Base-by-base conservation (phyloP, 2,797 vertebrate genomes). In the Scolopax bukidnonensis region DNA sequence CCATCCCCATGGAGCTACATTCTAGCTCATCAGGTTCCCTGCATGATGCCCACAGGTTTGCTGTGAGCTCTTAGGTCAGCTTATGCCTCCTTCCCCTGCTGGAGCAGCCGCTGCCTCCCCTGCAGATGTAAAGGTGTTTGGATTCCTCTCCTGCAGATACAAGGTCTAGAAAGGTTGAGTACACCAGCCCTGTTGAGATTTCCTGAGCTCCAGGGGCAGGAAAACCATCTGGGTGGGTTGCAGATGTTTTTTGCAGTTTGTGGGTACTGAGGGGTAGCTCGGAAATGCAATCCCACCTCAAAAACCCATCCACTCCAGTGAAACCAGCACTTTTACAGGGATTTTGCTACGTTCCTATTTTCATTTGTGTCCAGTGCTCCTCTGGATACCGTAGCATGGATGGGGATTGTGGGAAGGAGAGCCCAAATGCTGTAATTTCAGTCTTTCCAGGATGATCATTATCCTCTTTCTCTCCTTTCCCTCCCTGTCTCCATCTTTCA, bases 41-140 rank as follows among this genome's bases (percentile, higher is more conserved):
- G 17, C 14, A 6, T 1, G 1, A 57, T 0, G 23, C 25, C 45
- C 2, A 16, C 21, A 28, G 36, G 19, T n/a, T 17, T 13, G 9
- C 23, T 30, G 60, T 40, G 1, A 25, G 41, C 48, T 18, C 41
- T 0, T 5, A 33, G 51, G 14, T n/a, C 1, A 3, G 24, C 77
- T 59, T 5, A 1, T 5, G 13, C 12, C 5, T 7, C 65, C 40
- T 40, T 68, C 51, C 17, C 48, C 63, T 43, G 41, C 56, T 54
- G 30, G 4, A 27, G 54, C 65, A 30, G 23, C 3, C 0, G 16
- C 33, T 12, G 54, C 60, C 67, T 65, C 71, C 4, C 33, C 73
- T 75, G 71, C 59, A 27, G 41, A 91, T 82, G 69, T 45, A 12
- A 3, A 15, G 54, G 45, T 28, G 4, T 91, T 80, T 67, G 20